phyloP scores from a whole-genome alignment of 92 coral and sea anemone genomes.

The Bergia puertoricense region DNA sequence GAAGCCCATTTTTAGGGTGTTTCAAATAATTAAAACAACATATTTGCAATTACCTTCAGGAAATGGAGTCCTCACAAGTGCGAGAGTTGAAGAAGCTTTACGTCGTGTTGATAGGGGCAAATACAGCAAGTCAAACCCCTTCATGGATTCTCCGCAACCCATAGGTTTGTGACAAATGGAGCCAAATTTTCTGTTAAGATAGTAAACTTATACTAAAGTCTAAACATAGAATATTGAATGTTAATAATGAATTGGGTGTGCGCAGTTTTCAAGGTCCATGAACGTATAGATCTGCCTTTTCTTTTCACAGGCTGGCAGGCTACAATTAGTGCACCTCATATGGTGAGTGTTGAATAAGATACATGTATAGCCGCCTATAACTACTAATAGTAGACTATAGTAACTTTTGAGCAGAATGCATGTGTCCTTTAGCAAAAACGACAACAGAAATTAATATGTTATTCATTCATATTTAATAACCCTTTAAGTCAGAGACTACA shows the following conservation, averaged over 20 bases:
- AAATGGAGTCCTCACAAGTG: constrained; percentile 79
- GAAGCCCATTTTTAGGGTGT: background rate
- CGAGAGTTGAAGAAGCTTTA: constrained; percentile 74
- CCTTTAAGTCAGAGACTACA: too few relatives aligned
- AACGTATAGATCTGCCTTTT: background rate
- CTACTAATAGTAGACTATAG: too few relatives aligned
- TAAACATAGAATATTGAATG: too few relatives aligned
- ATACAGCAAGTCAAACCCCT: constrained; percentile 68
- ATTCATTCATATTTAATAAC: too few relatives aligned
- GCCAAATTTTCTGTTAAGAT: background rate
- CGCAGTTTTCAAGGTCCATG: background rate
- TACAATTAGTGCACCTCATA: constrained; percentile 93
- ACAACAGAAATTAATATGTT: too few relatives aligned
- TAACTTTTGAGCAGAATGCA: too few relatives aligned
- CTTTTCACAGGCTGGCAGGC: constrained; percentile 73
- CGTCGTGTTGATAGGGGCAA: constrained; percentile 78
- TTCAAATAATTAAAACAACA: background rate
- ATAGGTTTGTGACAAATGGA: constrained; percentile 61
- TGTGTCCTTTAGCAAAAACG: too few relatives aligned
- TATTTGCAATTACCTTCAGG: constrained; percentile 42
- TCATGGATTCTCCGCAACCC: constrained; percentile 89
- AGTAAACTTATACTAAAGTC: background rate
- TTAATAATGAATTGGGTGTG: background rate
- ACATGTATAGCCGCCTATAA: too few relatives aligned
- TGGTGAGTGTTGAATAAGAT: constrained; percentile 54